These are phyloP conservation scores for Aplidium turbinatum DNA, from an alignment of 23 tunicate genomes.

Conservation along the genomic window DNA sequence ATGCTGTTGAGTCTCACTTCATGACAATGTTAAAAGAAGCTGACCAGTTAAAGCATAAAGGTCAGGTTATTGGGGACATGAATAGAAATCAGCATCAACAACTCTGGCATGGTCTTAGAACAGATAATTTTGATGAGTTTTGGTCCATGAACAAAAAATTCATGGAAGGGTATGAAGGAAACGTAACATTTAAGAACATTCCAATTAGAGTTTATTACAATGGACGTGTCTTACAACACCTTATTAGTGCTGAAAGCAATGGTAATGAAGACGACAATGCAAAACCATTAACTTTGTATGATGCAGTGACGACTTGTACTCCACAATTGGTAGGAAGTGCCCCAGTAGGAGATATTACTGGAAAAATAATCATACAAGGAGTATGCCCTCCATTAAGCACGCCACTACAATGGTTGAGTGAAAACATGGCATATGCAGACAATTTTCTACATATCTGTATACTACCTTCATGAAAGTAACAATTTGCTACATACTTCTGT, in stretches of 20 bases:
- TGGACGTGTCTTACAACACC: constrained; percentile 45
- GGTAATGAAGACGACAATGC: background rate
- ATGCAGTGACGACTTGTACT: constrained; percentile 21
- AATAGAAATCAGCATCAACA: constrained; percentile 64
- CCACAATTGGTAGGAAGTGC: constrained; percentile 3
- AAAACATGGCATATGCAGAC: constrained; percentile 78
- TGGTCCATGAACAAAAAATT: constrained; percentile 79
- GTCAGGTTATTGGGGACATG: constrained; percentile 68
- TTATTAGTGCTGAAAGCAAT: constrained; percentile 18
- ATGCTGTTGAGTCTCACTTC: constrained; percentile 69
- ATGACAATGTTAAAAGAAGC: constrained; percentile 85
- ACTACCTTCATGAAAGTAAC: too few species aligned
- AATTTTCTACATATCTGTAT: constrained; percentile 83
- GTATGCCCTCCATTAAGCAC: constrained; percentile 43
- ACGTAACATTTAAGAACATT: constrained; percentile 42
- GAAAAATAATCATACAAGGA: constrained; percentile 44
- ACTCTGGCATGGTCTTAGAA: constrained; percentile 87
- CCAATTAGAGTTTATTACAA: constrained; percentile 69
- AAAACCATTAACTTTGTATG: constrained; percentile 17
- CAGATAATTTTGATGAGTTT: constrained; percentile 77
- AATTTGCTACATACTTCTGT: too few species aligned
- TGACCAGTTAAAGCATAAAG: constrained; percentile 81
- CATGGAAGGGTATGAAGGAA: constrained; percentile 61
- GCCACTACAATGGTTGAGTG: constrained; percentile 82
- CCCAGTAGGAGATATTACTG: background rate